Base-by-base conservation (phyloP, 1,140 invertebrate species). In the Drosophila pseudoananassae region DNA sequence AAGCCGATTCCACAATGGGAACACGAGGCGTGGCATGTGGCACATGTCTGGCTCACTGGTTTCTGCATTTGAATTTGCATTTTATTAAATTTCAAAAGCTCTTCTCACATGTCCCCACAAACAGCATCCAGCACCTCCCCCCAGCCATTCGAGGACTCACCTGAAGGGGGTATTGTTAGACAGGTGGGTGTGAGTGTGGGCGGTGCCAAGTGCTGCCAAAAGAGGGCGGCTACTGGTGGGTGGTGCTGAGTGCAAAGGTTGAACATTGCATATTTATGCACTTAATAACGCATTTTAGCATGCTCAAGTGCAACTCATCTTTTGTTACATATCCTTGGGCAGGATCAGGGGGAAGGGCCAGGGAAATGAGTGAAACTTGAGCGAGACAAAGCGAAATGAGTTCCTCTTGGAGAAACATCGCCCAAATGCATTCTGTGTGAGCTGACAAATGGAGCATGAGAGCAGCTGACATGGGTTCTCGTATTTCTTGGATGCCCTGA, bases 251-350 rank as follows among this genome's bases (percentile, higher is more conserved):
- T 45, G 60, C 17, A 69, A 64, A 66, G 58, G 59, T 65, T 75
- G 69, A 76, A 74, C 82, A 88, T 76, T 88, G 83, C 83, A 88
- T 88, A 88, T 88, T 88, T 88, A 88, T 88, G 83, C 83, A 88
- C 83, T 88, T 88, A 88, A 88, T 88, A 88, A 88, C 83, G 83
- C 83, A 88, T 88, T 88, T 88, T 83, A 88, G 78, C 83, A 88
- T 88, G 78, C 83, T 79, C 78, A 88, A 88, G 83, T 88, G 83
- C 83, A 88, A 63, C 83, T 88, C 78, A 88, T 83, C 78, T 88
- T 88, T 88, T 88, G 83, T 88, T 88, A 76, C 78, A 88, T 50
- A 60, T 54, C 49, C 27, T 40, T 14, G 15, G n/a, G 3, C 38
- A 25, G 12, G 33, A 12, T 4, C 33, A 25, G 12, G 27, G n/a